phyloP scores from a whole-genome alignment of 1,140 invertebrate genomes.

The Aphis craccivora region DNA sequence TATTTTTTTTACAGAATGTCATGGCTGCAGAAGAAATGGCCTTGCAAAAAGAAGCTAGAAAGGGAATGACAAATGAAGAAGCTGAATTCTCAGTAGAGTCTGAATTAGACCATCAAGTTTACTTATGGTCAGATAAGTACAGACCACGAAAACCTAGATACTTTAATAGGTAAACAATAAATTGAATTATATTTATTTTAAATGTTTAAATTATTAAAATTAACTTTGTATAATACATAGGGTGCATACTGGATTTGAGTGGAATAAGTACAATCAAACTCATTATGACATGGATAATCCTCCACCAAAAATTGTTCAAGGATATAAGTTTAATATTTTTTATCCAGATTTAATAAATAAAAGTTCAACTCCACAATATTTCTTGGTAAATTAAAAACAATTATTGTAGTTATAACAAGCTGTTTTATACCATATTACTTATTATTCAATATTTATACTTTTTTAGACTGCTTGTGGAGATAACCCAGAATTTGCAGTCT shows the following conservation, averaged over 20 bases:
- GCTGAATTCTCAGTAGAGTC: constrained; percentile 93
- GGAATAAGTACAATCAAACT: constrained; percentile 99
- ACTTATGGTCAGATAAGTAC: constrained; percentile 98
- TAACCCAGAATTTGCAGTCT: constrained; percentile 93
- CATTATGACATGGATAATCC: constrained; percentile 99
- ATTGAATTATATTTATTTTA: not conserved
- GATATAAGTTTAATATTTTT: constrained; percentile 99
- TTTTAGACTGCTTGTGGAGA: constrained; percentile 87
- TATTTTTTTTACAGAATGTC: constrained; percentile 64
- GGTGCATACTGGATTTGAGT: constrained; percentile 96
- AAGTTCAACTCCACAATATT: constrained; percentile 91
- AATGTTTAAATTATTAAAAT: constrained; percentile 11
- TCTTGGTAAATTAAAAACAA: constrained; percentile 70
- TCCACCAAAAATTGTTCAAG: constrained; percentile 99
- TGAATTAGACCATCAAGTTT: constrained; percentile 83
- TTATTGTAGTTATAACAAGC: not conserved
- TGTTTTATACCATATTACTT: constrained; percentile 44
- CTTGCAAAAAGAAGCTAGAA: constrained; percentile 80
- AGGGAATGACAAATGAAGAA: constrained; percentile 90
- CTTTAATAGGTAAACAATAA: constrained; percentile 79
- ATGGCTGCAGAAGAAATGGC: constrained; percentile 70
- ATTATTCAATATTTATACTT: constrained; percentile 57
- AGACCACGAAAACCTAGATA: constrained; percentile 95
- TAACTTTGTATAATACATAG: constrained; percentile 62
- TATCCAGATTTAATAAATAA: constrained; percentile 99